Base-by-base conservation (phyloP, 2,888 invertebrate species). In the Pyrrhosoma nymphula region DNA sequence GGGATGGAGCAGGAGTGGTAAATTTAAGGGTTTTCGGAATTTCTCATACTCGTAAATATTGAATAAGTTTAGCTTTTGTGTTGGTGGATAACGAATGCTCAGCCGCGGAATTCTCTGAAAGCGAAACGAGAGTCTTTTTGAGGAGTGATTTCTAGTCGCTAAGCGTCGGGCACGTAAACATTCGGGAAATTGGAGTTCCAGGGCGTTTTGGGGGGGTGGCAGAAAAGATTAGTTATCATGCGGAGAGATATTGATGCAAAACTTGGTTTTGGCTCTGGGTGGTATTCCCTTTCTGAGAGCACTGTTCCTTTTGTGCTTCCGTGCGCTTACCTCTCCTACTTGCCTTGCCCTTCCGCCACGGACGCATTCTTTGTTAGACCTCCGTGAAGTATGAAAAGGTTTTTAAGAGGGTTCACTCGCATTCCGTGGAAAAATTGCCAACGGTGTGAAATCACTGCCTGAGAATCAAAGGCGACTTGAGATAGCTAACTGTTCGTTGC, bases 1-100 rank as follows among this genome's bases (percentile, higher is more conserved):
- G 47, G 47, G 63, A 63, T 75, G 55, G 60, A 12, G 60, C 14
- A 30, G 56, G n/a, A 95, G 56, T 88, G 95, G 88, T 88, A 88
- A 56, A 89, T 95, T 82, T 30, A 30, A 2, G 95, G 56, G 47
- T 75, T 88, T 89, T 69, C 39, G 47, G 47, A 69, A 93, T 75
- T 75, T 93, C 93, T 55, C 69, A 75, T 91, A n/a, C n/a, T 47
- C 69, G 63, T 93, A 93, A 93, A 93, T 93, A 69, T 69, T 39
- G 47, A 93, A 93, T 93, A 60, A 93, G 93, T 69, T 69, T n/a
- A 26, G 69, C 93, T 39, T 75, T 93, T 75, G 75, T 69, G 93
- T 93, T 69, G 63, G 69, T 93, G 63, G 69, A 63, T 93, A 89
- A n/a, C 93, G 93, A 93, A 93, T n/a, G 47, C 91, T 55, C 39